Evolutionary conservation across 1,140 invertebrate genomes (phyloP).

Genomic region (Protaetia brevitarsis): DNA sequence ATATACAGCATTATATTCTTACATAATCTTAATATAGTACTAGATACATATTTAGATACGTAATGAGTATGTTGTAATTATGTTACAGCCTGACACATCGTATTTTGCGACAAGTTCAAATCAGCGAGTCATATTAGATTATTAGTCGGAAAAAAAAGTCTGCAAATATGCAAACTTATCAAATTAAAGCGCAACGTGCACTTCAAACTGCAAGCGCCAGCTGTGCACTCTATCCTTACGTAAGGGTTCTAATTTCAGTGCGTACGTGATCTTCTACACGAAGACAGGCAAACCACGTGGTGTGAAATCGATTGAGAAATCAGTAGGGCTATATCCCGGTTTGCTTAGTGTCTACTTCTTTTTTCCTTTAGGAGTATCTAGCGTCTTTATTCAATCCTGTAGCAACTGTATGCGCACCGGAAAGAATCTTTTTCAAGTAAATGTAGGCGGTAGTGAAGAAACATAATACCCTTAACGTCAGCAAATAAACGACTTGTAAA

Average conservation of each 20-base stretch:
- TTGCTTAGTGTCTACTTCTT: background rate
- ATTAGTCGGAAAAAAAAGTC: background rate
- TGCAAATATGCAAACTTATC: constrained; percentile 1
- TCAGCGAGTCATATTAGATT: background rate
- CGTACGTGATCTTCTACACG: constrained; percentile 1
- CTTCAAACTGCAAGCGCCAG: background rate
- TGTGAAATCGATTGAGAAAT: background rate
- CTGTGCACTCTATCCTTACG: constrained; percentile 1
- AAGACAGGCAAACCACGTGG: background rate
- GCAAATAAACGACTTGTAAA: too few species aligned
- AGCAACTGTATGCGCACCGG: too few species aligned
- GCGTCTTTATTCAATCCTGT: background rate
- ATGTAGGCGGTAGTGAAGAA: too few species aligned
- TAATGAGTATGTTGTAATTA: too few species aligned
- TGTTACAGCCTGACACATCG: background rate
- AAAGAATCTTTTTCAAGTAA: too few species aligned
- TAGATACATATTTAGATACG: too few species aligned
- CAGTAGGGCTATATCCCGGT: background rate
- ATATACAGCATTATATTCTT: too few species aligned
- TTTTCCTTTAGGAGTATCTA: background rate
- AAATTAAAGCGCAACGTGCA: background rate
- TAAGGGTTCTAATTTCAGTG: constrained; percentile 14
- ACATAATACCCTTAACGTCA: too few species aligned
- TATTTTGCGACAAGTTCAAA: background rate
- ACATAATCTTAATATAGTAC: too few species aligned